Conservation (phyloP, 2,113 vertebrate genomes). For the human region GRCh38 chr21:17194501-17195000, state of each 20-base stretch:
- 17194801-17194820: not conserved
- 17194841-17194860: not conserved
- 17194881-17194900: not conserved
- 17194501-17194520: not conserved
- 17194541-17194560: not conserved
- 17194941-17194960: not conserved
- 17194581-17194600: no score
- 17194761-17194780: not conserved
- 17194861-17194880: not conserved
- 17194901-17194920: not conserved
- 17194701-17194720: not conserved
- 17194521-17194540: not conserved
- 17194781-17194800: not conserved
- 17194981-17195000: not conserved
- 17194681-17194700: not conserved
- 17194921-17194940: not conserved
- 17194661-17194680: not conserved
- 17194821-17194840: not conserved
- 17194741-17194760: not conserved
- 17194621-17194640: not conserved
- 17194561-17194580: not conserved
- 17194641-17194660: not conserved
- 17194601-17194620: not conserved
- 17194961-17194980: not conserved
- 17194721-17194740: not conserved